A percentile compares a stretch with the other conserved stretches of the same genome.
Evolutionary conservation across 2,888 invertebrate species (phyloP).

Genomic region (Spisula solida): DNA sequence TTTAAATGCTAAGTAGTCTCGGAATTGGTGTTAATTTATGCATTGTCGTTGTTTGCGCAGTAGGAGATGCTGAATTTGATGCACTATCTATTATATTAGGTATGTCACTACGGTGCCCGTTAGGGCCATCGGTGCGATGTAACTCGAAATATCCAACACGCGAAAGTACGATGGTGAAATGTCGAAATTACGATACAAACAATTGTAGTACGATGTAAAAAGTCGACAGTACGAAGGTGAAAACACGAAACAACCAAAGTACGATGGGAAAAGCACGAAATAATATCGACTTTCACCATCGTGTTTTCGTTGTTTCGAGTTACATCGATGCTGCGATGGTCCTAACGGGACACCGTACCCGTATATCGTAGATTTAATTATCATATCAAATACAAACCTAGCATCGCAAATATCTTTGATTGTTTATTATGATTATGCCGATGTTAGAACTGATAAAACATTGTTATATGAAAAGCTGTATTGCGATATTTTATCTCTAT

Average conservation of each 20-base stretch:
- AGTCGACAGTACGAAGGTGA: too few species aligned
- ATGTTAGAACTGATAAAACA: neutral
- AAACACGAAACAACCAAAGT: too few species aligned
- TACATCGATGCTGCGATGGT: too few species aligned
- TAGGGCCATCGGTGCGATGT: too few species aligned
- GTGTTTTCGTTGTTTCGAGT: too few species aligned
- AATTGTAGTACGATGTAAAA: too few species aligned
- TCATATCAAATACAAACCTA: neutral
- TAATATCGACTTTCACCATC: too few species aligned
- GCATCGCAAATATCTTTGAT: neutral
- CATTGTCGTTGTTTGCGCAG: neutral
- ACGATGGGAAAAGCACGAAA: too few species aligned
- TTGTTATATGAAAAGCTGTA: neutral
- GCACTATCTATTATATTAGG: neutral
- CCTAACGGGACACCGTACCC: too few species aligned
- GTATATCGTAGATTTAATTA: neutral
- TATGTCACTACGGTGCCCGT: neutral
- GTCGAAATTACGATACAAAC: too few species aligned
- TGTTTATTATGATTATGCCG: neutral
- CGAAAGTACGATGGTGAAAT: too few species aligned
- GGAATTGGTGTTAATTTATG: constrained; percentile 4
- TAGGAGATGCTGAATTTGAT: neutral
- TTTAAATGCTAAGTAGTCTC: constrained; percentile 1
- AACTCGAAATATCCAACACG: too few species aligned
- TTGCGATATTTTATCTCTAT: neutral